Percentiles rank a stretch among this genome's conserved stretches.
Conservation (phyloP, 2,888 invertebrate genomes). For the Scotopteryx bipunctaria region DNA sequence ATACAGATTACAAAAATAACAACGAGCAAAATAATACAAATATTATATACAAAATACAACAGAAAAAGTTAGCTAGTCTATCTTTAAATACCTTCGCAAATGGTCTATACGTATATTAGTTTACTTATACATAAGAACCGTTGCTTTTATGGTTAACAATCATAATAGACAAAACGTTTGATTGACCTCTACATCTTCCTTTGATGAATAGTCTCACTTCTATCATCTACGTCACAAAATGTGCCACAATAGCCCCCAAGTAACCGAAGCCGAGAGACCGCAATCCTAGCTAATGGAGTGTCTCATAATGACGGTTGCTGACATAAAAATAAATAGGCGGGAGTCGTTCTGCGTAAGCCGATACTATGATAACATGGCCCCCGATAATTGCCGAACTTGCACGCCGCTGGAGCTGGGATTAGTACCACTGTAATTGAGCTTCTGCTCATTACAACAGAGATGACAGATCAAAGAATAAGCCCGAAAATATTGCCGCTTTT, state of each 20-base stretch:
- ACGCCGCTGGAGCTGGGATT: slow-evolving; percentile 65
- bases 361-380: slow-evolving; percentile 83
- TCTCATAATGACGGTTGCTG: slow-evolving; percentile 84
- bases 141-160: too few species aligned
- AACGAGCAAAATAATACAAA: too few species aligned
- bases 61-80: too few species aligned
- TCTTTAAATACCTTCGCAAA: too few species aligned
- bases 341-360: slow-evolving; percentile 83
- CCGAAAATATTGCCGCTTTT: background rate
- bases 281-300: slow-evolving; percentile 84
- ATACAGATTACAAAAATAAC: too few species aligned
- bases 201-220: background rate
- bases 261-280: slow-evolving; percentile 81
- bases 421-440: slow-evolving; percentile 69
- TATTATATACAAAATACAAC: too few species aligned
- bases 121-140: too few species aligned
- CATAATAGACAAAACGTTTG: too few species aligned
- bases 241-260: slow-evolving; percentile 75
- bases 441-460: slow-evolving; percentile 33
- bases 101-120: too few species aligned
- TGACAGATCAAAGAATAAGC: background rate
- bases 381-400: slow-evolving; percentile 81
- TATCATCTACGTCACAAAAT: slow-evolving; percentile 54
- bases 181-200: too few species aligned
- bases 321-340: slow-evolving; percentile 84